Evolutionary conservation across 2,113 vertebrate genomes (phyloP).

Genomic region (Gallinago media): DNA sequence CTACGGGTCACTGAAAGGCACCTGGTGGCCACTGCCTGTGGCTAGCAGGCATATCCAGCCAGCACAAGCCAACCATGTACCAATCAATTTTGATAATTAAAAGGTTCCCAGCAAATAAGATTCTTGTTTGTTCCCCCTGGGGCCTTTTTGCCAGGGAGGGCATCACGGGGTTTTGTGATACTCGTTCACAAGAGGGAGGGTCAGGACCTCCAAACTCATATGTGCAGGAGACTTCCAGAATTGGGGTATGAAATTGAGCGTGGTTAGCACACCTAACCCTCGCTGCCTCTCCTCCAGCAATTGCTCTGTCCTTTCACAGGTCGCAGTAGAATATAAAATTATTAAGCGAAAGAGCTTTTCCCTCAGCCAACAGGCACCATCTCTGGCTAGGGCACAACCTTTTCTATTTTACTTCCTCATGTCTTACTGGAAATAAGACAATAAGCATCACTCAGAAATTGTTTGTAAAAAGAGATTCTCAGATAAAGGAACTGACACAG

Average conservation of each 20-base stretch:
- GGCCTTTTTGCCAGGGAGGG: background rate
- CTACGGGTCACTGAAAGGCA: background rate
- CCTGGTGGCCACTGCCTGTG: fast-evolving
- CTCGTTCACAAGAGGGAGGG: background rate
- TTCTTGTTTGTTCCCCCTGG: background rate
- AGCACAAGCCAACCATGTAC: background rate
- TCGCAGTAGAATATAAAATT: background rate
- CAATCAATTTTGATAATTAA: background rate
- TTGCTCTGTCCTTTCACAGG: background rate
- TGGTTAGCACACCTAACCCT: background rate
- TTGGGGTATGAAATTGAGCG: background rate
- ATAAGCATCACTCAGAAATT: background rate
- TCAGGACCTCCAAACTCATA: background rate
- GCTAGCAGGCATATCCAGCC: background rate
- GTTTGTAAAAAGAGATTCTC: background rate
- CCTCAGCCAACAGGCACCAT: background rate
- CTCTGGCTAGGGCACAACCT: background rate
- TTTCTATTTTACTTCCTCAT: background rate
- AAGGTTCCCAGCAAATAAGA: background rate
- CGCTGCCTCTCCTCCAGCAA: background rate
- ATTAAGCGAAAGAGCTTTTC: background rate
- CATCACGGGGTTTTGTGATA: background rate
- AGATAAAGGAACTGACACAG: background rate
- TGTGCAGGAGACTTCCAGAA: background rate
- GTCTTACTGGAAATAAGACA: background rate